These are phyloP conservation scores for Odocoileus virginianus DNA, from an alignment of 2,113 vertebrate species.

Conservation along the genomic window DNA sequence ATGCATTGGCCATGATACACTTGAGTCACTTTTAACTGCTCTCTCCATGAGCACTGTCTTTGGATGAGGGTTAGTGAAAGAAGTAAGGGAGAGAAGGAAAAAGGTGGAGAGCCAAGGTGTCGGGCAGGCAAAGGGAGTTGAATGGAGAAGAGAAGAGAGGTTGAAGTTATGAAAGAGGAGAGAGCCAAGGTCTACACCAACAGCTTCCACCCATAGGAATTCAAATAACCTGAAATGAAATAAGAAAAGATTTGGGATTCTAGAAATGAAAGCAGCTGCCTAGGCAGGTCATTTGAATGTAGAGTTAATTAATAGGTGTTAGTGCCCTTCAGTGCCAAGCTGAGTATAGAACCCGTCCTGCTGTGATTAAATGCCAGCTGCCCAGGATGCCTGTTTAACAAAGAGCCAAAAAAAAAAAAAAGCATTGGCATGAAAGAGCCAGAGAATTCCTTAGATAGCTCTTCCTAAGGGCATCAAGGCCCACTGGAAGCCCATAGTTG, in stretches of 20 bases:
- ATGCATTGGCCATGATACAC: background rate
- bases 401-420: background rate
- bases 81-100: background rate
- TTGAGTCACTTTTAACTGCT: background rate
- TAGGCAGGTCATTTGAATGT: conserved; percentile 2
- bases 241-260: background rate
- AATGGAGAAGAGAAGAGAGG: background rate
- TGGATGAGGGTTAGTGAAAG: background rate
- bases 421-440: background rate
- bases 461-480: background rate
- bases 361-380: conserved; percentile 29
- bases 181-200: background rate
- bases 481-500: background rate
- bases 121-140: no score
- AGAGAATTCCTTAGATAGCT: background rate
- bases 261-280: conserved; percentile 4
- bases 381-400: background rate
- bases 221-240: background rate
- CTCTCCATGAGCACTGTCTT: background rate
- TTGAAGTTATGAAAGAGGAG: background rate
- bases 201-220: background rate
- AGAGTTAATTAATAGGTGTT: conserved; percentile 34
- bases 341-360: background rate
- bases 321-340: conserved; percentile 10
- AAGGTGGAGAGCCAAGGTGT: background rate